Conservation (phyloP, 2,113 vertebrate genomes). For the Mesoclemmys tuberculata region DNA sequence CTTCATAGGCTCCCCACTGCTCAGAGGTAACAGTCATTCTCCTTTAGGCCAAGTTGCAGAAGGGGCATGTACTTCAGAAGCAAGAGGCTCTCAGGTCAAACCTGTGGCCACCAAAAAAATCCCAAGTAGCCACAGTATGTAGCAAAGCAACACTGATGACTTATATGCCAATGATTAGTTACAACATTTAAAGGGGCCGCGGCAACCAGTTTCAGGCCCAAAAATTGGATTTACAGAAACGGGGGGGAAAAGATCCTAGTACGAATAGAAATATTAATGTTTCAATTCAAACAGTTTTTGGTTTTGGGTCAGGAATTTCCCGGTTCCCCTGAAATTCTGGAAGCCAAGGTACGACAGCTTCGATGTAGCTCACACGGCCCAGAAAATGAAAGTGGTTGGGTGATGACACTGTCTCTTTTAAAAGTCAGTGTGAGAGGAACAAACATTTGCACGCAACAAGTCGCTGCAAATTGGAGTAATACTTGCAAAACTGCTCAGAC, state of each 20-base stretch:
- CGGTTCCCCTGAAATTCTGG: background rate
- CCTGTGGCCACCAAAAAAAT: background rate
- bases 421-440: background rate
- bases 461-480: background rate
- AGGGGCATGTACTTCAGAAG: background rate
- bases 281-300: background rate
- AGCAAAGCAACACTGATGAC: background rate
- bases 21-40: background rate
- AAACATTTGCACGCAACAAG: background rate
- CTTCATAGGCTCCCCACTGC: background rate
- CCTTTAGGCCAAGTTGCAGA: background rate
- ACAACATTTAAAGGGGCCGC: background rate
- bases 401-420: background rate
- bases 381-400: slow-evolving; percentile 31
- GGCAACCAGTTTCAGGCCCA: background rate
- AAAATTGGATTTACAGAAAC: background rate
- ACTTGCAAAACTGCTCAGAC: background rate
- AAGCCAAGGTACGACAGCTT: background rate
- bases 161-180: background rate
- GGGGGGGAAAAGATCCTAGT: background rate
- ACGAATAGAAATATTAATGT: background rate
- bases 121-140: background rate
- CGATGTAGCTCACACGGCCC: background rate
- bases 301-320: background rate
- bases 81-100: background rate